These are phyloP conservation scores for Ciconia stormi DNA, from an alignment of 2,113 vertebrate genomes.

Conservation along the genomic window DNA sequence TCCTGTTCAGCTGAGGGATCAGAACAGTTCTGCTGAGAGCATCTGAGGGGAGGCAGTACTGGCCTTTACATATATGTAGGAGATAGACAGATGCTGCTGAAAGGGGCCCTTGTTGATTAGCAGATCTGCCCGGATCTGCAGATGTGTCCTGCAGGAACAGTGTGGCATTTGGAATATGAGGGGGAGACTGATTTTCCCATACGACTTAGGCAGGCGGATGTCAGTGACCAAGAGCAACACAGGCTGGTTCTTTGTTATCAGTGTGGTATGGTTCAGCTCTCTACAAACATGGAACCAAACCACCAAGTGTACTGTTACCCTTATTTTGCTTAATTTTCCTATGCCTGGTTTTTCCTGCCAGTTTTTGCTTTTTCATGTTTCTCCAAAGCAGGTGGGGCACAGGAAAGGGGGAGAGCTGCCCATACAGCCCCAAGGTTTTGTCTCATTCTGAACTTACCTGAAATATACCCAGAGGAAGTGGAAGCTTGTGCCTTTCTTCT, in stretches of 20 bases:
- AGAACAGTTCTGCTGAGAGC: neutral
- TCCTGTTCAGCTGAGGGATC: neutral
- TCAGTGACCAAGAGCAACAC: neutral
- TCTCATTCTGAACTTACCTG: neutral
- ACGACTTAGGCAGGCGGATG: rapidly evolving
- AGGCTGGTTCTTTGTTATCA: neutral
- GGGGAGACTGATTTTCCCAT: neutral
- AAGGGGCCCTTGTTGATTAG: neutral
- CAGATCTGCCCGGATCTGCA: neutral
- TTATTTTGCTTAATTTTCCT: neutral
- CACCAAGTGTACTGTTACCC: neutral
- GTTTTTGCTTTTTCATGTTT: neutral
- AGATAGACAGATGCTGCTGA: neutral
- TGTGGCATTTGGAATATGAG: neutral
- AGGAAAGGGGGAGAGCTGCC: neutral
- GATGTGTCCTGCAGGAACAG: neutral
- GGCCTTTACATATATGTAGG: neutral
- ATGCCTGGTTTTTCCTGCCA: neutral
- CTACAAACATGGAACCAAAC: neutral
- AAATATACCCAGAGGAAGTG: neutral
- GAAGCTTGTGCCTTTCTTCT: neutral
- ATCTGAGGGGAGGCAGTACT: neutral
- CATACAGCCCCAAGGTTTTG: neutral
- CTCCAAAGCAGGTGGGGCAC: neutral
- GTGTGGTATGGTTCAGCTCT: neutral